These are phyloP conservation scores for Beaufortia kweichowensis DNA, from an alignment of 2,113 vertebrate species.

Conservation along the genomic window DNA sequence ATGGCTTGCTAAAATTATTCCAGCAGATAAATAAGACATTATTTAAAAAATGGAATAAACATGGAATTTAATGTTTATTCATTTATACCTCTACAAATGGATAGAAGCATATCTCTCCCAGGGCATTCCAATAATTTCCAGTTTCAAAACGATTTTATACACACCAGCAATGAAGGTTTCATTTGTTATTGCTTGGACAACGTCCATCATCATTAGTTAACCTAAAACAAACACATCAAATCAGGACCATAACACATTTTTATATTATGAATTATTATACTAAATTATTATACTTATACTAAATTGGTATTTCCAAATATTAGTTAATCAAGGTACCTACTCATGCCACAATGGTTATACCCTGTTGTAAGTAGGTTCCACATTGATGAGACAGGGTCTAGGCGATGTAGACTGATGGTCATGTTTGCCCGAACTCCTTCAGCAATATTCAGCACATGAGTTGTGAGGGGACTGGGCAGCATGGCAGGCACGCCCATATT, in stretches of 20 bases:
- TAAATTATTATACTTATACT: no score
- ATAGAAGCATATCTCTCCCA: constrained; percentile 82
- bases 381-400: constrained; percentile 55
- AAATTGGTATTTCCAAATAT: no score
- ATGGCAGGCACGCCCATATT: constrained; percentile 61
- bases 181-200: constrained; percentile 69
- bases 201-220: constrained; percentile 81
- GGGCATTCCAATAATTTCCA: constrained; percentile 80
- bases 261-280: neutral
- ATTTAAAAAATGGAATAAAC: no score
- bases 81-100: constrained; percentile 90
- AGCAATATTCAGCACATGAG: constrained; percentile 74
- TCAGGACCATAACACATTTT: neutral
- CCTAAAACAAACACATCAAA: constrained; percentile 65
- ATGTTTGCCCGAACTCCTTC: constrained; percentile 70
- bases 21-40: neutral
- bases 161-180: constrained; percentile 74
- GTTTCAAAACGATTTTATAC: constrained; percentile 90
- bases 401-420: constrained; percentile 64
- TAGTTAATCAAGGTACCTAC: no score
- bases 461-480: constrained; percentile 68
- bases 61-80: neutral
- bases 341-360: constrained; percentile 58
- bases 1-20: neutral
- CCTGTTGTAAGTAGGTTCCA: constrained; percentile 69